A percentile compares a stretch with the other conserved stretches of the same genome.
These are phyloP conservation scores for Aproaerema taeniolella DNA, from an alignment of 2,888 invertebrate species.

Conservation along the genomic window DNA sequence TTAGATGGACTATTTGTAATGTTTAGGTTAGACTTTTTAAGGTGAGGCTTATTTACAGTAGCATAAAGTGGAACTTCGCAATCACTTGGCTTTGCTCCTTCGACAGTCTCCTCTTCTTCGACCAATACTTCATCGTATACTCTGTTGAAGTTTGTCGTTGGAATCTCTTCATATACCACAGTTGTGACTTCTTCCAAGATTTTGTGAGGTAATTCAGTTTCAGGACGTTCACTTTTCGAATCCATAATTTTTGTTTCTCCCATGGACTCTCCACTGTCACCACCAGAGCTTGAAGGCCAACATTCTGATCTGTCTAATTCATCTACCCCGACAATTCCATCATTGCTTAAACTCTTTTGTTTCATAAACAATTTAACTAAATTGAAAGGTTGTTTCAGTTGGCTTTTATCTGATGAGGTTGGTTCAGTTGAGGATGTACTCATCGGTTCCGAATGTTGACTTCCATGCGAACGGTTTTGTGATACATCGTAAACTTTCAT, in stretches of 20 bases:
- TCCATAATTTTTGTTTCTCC: conserved; percentile 59
- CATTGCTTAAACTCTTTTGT: conserved; percentile 90
- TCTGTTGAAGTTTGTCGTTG: conserved; percentile 47
- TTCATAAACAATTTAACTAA: conserved; percentile 93
- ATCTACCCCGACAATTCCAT: conserved; percentile 85
- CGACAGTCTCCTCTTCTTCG: conserved; percentile 65
- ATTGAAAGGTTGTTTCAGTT: conserved; percentile 85
- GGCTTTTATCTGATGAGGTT: conserved; percentile 67
- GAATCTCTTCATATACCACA: conserved; percentile 61
- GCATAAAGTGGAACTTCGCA: conserved; percentile 66
- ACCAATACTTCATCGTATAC: conserved; percentile 67
- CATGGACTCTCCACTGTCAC: conserved; percentile 78
- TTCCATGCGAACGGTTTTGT: conserved; percentile 60
- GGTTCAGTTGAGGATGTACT: conserved; percentile 73
- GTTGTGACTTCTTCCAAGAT: conserved; percentile 59
- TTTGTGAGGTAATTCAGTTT: conserved; percentile 75
- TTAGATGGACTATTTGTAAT: conserved; percentile 69
- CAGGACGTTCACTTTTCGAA: conserved; percentile 54
- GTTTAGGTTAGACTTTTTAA: conserved; percentile 71
- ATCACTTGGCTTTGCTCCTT: conserved; percentile 59
- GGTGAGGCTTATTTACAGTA: conserved; percentile 63
- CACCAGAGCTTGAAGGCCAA: conserved; percentile 84
- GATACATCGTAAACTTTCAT: conserved; percentile 73
- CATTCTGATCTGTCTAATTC: conserved; percentile 85
- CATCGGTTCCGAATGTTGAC: conserved; percentile 73